These are phyloP conservation scores for Sclerurus mexicanus DNA, from an alignment of 2,113 vertebrate species.

Conservation along the genomic window DNA sequence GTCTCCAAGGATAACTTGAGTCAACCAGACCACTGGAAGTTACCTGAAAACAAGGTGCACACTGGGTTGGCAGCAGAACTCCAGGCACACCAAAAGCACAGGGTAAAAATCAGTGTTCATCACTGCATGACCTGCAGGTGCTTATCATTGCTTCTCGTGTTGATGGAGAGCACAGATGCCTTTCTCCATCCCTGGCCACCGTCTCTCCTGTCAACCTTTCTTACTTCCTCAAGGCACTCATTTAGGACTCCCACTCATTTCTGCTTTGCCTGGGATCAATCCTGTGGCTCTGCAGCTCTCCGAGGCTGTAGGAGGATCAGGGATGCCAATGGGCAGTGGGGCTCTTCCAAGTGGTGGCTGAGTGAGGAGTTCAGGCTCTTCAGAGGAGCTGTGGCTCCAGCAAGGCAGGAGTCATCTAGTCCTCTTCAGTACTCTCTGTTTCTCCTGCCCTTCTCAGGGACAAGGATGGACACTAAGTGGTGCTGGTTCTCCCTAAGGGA, in stretches of 20 bases:
- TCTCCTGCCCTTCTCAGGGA: not conserved
- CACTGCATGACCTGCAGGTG: fast-evolving
- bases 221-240: not conserved
- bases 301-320: not conserved
- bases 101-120: not conserved
- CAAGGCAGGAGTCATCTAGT: not conserved
- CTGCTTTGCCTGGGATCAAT: not conserved
- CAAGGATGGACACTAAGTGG: not conserved
- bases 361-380: not conserved
- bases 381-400: fast-evolving
- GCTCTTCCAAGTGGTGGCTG: not conserved
- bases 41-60: not conserved
- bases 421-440: not conserved
- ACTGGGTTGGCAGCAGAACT: not conserved
- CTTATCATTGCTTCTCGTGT: not conserved
- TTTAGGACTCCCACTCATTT: not conserved
- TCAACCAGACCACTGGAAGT: not conserved
- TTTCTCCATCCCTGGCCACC: not conserved
- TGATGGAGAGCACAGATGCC: not conserved
- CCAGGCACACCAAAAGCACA: too few relatives aligned
- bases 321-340: fast-evolving
- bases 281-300: not conserved
- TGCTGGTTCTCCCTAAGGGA: not conserved
- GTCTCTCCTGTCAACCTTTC: not conserved
- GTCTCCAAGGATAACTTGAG: not conserved